These are phyloP conservation scores for Oncorhynchus mykiss DNA, from an alignment of 2,113 vertebrate genomes.

Conservation along the genomic window DNA sequence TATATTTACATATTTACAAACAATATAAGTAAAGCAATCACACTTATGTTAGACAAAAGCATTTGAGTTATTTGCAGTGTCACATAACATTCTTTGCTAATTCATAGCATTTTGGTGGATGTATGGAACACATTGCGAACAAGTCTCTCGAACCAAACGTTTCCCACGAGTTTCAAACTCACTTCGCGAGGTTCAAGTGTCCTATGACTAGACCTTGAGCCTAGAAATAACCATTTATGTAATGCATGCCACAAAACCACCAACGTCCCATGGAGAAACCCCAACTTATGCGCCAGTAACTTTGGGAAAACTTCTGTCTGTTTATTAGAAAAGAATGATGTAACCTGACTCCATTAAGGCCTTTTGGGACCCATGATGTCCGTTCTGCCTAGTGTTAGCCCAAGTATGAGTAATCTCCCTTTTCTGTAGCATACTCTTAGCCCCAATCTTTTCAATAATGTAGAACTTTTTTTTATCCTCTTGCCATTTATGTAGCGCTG, in stretches of 20 bases:
- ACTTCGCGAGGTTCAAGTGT: too few relatives aligned
- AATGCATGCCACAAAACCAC: constrained; percentile 41
- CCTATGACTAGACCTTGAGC: not conserved
- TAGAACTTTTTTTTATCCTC: constrained; percentile 25
- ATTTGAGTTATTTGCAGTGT: too few relatives aligned
- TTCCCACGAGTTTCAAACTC: too few relatives aligned
- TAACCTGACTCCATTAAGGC: constrained; percentile 65
- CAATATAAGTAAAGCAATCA: too few relatives aligned
- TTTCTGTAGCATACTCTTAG: constrained; percentile 54
- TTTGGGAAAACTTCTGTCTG: constrained; percentile 38
- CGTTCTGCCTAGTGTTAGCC: constrained; percentile 45
- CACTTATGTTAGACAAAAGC: too few relatives aligned
- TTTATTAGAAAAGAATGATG: constrained; percentile 49
- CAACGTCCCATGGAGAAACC: constrained; percentile 38
- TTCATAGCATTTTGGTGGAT: too few relatives aligned
- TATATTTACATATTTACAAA: too few relatives aligned
- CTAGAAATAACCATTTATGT: constrained; percentile 31
- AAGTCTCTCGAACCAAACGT: too few relatives aligned
- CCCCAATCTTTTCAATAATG: constrained; percentile 61
- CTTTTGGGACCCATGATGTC: constrained; percentile 53
- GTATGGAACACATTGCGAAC: too few relatives aligned
- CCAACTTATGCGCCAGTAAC: constrained; percentile 16
- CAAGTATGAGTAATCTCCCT: constrained; percentile 64
- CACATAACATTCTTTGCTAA: too few relatives aligned
- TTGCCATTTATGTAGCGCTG: not conserved